phyloP scores from a whole-genome alignment of 2,797 vertebrate genomes.

The Enteromius trimaculatus region DNA sequence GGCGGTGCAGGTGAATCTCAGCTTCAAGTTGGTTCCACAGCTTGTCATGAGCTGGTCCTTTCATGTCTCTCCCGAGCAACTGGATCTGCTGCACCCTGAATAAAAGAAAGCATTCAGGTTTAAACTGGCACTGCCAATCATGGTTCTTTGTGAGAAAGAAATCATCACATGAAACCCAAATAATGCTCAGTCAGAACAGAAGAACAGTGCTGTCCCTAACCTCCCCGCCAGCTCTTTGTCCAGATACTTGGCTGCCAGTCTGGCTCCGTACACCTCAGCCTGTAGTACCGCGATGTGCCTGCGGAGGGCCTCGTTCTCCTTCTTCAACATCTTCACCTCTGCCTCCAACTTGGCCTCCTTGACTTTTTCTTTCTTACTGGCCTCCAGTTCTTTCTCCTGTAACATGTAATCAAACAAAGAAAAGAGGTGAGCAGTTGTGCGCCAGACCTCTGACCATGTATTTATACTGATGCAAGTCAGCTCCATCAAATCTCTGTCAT shows the following conservation, averaged over 20 bases:
- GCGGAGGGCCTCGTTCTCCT: slow-evolving; percentile 95
- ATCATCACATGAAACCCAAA: not conserved
- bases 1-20: slow-evolving; percentile 97
- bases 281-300: slow-evolving; percentile 97
- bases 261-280: slow-evolving; percentile 96
- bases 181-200: not conserved
- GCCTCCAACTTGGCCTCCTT: slow-evolving; percentile 90
- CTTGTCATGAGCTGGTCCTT: slow-evolving; percentile 97
- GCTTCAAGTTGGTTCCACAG: slow-evolving; percentile 99
- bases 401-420: not conserved
- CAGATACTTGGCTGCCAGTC: slow-evolving; percentile 95
- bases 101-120: not conserved
- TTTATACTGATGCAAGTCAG: not conserved
- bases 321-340: slow-evolving; percentile 88
- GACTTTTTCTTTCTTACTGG: slow-evolving; percentile 92
- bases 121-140: not conserved
- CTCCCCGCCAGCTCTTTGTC: slow-evolving; percentile 98
- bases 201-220: slow-evolving; percentile 68
- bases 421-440: not conserved
- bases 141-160: not conserved
- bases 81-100: slow-evolving; percentile 97
- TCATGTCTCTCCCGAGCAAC: slow-evolving; percentile 96
- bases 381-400: slow-evolving; percentile 91
- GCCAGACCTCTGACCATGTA: not conserved
- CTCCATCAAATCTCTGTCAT: not conserved